Evolutionary conservation across 2,888 invertebrate genomes (phyloP), one percentile per base, ranked within the genome.

Genomic region (Phlogophora meticulosa): DNA sequence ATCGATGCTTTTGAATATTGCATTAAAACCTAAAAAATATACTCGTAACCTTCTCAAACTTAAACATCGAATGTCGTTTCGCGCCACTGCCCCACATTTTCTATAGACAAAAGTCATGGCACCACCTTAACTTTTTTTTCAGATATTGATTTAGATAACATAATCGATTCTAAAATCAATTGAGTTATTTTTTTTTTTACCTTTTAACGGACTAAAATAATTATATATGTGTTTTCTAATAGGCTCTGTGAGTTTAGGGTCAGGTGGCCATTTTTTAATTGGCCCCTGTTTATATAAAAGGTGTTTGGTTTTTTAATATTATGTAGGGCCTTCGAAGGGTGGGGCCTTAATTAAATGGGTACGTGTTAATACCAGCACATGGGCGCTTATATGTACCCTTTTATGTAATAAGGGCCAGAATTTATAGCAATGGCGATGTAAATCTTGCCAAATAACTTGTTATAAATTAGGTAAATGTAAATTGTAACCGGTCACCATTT

Each of bases 141-240:
- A 87, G 90, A 91, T 93, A 91, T 93, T 89, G 92, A 92, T 92
- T 91, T 87, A 90, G 93, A 94, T 94, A 92, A 91, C 87, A 65
- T 87, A 93, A 82, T 91, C 90, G 91, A 92, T 90, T 87, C 76
- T 72, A 85, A 87, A 88, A 88, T 85, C 86, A 87, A 91, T 91
- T 87, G 87, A 91, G 89, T 87, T 88, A 80, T 84, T 89, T 91
- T 90, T 28, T 90, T 87, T 80, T 69, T 68, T 64, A 42, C 57
- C 68, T 72, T 82, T 77, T 84, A 83, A 85, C 83, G 81, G 85
- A 74, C 83, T 84, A 81, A 82, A 80, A 82, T 86, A 87, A 91
- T 91, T 90, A 91, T 87, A 82, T 73, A 48, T 73, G 83, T 74
- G 82, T 86, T 86, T 89, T 87, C 82, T 81, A 78, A 79, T 79